Conservation (phyloP, 2,888 invertebrate species). For the Phyto melanocephala region DNA sequence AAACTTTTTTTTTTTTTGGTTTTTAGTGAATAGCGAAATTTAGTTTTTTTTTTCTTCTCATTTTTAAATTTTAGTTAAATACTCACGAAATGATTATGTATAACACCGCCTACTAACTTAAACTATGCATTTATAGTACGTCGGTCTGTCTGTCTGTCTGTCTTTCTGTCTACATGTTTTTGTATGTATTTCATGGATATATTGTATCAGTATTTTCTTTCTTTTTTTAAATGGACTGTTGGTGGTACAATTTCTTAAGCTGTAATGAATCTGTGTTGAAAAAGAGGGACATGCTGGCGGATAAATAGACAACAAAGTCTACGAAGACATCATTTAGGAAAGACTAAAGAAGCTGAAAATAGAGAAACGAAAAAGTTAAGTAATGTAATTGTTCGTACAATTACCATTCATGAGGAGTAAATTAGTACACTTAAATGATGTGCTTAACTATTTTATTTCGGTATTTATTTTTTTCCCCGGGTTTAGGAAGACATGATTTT, state of each 20-base stretch:
- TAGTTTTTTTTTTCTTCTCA: conserved; percentile 30
- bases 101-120: conserved; percentile 59
- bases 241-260: conserved; percentile 33
- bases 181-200: conserved; percentile 24
- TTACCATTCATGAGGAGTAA: conserved; percentile 63
- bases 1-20: background rate
- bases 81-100: conserved; percentile 63
- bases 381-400: conserved; percentile 61
- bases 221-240: conserved; percentile 33
- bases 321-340: background rate
- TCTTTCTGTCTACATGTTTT: conserved; percentile 21
- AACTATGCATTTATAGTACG: conserved; percentile 23
- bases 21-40: conserved; percentile 52
- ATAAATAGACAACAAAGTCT: conserved; percentile 20
- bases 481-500: conserved; percentile 53
- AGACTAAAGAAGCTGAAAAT: conserved; percentile 4
- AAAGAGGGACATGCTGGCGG: conserved; percentile 1
- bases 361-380: conserved; percentile 39
- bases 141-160: background rate
- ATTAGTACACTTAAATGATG: conserved; percentile 60
- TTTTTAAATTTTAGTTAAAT: conserved; percentile 52
- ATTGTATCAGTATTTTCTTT: conserved; percentile 26
- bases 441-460: background rate
- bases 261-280: conserved; percentile 34
- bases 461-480: background rate